These are phyloP conservation scores for Mythimna loreyi DNA, from an alignment of 2,888 invertebrate genomes.

Conservation along the genomic window DNA sequence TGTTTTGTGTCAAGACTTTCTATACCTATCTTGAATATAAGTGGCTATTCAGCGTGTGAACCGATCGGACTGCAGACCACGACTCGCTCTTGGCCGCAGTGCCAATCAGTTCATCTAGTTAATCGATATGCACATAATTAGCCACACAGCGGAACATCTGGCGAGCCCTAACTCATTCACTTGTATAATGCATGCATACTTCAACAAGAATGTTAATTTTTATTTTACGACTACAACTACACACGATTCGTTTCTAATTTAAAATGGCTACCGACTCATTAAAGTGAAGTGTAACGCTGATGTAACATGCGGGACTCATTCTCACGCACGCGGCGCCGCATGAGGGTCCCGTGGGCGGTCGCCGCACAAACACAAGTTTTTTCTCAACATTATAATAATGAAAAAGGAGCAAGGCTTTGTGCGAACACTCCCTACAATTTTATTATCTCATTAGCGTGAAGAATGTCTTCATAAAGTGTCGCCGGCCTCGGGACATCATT, in stretches of 20 bases:
- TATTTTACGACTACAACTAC: conserved; percentile 56
- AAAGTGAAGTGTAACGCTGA: conserved; percentile 52
- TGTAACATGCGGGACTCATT: conserved; percentile 40
- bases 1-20: not conserved
- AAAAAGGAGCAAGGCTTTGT: conserved; percentile 59
- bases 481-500: conserved; percentile 84
- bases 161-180: conserved; percentile 3
- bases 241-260: conserved; percentile 61
- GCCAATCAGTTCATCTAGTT: conserved; percentile 2
- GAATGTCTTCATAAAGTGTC: conserved; percentile 88
- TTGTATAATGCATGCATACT: conserved; percentile 26
- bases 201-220: conserved; percentile 48
- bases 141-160: not conserved
- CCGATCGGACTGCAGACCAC: not conserved
- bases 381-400: conserved; percentile 65
- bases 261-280: conserved; percentile 59
- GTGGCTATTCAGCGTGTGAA: not conserved
- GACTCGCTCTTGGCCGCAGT: not conserved
- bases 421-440: conserved; percentile 79
- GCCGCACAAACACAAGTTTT: conserved; percentile 59
- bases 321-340: conserved; percentile 43
- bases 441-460: conserved; percentile 87
- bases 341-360: conserved; percentile 66
- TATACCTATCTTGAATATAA: not conserved
- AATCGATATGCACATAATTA: conserved; percentile 13